Evolutionary conservation across 2,888 invertebrate species (phyloP), one percentile per base, ranked within the genome.

Genomic region (Strigamia maritima): DNA sequence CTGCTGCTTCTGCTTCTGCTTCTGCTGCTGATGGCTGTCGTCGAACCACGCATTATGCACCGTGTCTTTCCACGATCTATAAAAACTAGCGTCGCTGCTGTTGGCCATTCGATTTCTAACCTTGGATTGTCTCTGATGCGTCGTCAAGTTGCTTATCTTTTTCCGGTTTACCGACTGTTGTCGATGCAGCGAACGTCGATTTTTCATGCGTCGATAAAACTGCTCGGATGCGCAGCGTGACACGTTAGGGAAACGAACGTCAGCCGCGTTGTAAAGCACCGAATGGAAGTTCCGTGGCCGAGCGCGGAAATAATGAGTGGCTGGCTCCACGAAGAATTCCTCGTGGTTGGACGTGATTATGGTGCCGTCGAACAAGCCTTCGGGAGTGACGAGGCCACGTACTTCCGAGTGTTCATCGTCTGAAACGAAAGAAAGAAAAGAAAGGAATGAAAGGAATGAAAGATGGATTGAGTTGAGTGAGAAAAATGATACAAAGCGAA

Each of bases 351-450:
- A 88, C 78, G 94, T 93, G 86, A 90, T 90, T 84, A 97, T 92
- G 79, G 93, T 93, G 79, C 96, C 97, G 85, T 97, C 96, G 86
- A 97, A 94, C 80, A 94, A 89, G 80, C 96, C 96, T 81, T 94
- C 93, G 80, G 90, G 89, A 81, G 95, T 95, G 83, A 97, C 90
- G 83, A 96, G 88, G 60, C 96, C 97, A 84, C 94, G 92, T 79
- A 95, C 94, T 82, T 90, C 87, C 16, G 95, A 92, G 76, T 89
- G 89, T 82, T 94, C 93, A 83, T 95, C 94, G 88, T 92, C 94
- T 94, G 89, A 12, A 77, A 77, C 26, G 49, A 75, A 40, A 75
- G 7, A 75, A 75, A 79, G 24, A 16, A 76, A 24, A 65, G 24
- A 24, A 16, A 44, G 35, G n/a, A n/a, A n/a, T n/a, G n/a, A n/a